These are phyloP conservation scores for Morpho achilles DNA, from an alignment of 2,888 invertebrate genomes.

Conservation along the genomic window DNA sequence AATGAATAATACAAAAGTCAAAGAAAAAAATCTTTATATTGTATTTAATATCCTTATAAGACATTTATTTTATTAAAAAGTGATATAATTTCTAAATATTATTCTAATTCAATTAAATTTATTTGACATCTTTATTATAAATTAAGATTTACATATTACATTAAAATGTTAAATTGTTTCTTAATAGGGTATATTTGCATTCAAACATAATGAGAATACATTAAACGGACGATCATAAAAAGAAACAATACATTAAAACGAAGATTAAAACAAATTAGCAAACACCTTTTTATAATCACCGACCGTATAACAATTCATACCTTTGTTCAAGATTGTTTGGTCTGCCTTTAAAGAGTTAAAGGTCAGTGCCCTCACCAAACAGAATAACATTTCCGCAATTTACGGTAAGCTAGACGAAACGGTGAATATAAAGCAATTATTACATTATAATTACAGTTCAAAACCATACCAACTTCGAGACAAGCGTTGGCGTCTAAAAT, in stretches of 20 bases:
- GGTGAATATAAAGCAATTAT: not conserved
- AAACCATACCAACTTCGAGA: constrained; percentile 30
- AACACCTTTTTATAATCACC: not conserved
- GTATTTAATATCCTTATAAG: too few relatives aligned
- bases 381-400: not conserved
- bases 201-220: too few relatives aligned
- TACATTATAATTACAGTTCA: constrained; percentile 1
- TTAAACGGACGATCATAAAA: not conserved
- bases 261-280: constrained; percentile 1
- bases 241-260: not conserved
- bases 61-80: too few relatives aligned
- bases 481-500: constrained; percentile 48
- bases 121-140: too few relatives aligned
- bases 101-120: too few relatives aligned
- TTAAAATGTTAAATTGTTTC: too few relatives aligned
- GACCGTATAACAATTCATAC: not conserved
- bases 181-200: too few relatives aligned
- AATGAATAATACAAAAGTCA: too few relatives aligned
- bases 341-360: constrained; percentile 9
- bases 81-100: too few relatives aligned
- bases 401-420: not conserved
- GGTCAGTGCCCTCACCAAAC: constrained; percentile 10
- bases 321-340: constrained; percentile 12
- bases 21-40: too few relatives aligned
- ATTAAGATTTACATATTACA: too few relatives aligned